These are phyloP conservation scores for Chromoteleia sp. DNA, from an alignment of 2,888 invertebrate genomes.

Conservation along the genomic window DNA sequence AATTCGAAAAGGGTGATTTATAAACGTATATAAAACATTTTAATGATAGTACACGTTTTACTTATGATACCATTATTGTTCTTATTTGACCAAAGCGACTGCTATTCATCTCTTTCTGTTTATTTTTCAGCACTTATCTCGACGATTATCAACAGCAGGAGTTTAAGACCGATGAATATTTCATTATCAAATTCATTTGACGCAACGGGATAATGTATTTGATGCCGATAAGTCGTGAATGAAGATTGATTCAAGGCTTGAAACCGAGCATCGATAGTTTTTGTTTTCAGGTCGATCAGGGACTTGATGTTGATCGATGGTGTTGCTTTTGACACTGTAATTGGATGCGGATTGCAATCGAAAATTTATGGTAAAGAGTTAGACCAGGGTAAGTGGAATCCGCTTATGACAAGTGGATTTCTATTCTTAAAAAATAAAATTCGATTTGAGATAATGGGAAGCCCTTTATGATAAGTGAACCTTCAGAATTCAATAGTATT, in stretches of 20 bases:
- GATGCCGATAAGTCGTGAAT: conserved; percentile 17
- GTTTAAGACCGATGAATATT: conserved; percentile 36
- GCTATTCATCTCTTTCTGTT: conserved; percentile 4
- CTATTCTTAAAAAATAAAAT: background rate
- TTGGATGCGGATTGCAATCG: conserved; percentile 15
- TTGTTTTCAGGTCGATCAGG: conserved; percentile 2
- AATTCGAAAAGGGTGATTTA: no score
- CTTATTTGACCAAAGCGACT: background rate
- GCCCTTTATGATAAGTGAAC: background rate
- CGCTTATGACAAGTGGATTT: background rate
- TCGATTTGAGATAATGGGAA: background rate
- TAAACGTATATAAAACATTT: background rate
- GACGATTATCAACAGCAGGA: conserved; percentile 31
- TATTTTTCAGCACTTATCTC: conserved; percentile 14
- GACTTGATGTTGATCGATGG: conserved; percentile 30
- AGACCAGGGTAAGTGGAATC: background rate
- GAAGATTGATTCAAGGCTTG: conserved; percentile 19
- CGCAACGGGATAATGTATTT: conserved; percentile 1
- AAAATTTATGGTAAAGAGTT: background rate
- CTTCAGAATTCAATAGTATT: background rate
- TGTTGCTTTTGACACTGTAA: conserved; percentile 19
- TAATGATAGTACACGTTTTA: background rate
- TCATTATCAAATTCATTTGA: conserved; percentile 28
- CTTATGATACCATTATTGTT: conserved; percentile 1
- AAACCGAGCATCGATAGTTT: background rate